Percentiles rank a stretch among this genome's conserved stretches.
These are phyloP conservation scores for Macroglossus sobrinus DNA, from an alignment of 2,113 vertebrate species.

Conservation along the genomic window DNA sequence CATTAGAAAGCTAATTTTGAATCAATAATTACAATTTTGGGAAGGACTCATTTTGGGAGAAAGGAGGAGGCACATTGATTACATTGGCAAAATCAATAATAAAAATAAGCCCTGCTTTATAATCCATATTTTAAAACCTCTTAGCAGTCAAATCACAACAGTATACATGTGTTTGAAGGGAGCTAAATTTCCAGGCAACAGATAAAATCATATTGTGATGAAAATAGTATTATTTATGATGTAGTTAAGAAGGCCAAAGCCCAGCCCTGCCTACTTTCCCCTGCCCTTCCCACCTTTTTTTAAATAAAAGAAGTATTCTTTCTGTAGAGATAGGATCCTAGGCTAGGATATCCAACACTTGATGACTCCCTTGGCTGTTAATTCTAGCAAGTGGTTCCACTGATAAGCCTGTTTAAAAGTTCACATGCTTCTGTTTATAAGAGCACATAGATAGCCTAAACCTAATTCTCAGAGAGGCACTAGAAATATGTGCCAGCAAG, in stretches of 20 bases:
- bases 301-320: constrained; percentile 17
- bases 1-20: constrained; percentile 23
- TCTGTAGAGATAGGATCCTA: neutral
- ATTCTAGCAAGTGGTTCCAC: neutral
- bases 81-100: constrained; percentile 9
- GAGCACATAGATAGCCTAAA: neutral
- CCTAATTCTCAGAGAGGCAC: neutral
- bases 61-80: neutral
- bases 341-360: neutral
- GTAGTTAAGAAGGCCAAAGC: neutral
- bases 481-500: neutral
- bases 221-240: neutral
- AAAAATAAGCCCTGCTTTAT: constrained; percentile 35
- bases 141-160: neutral
- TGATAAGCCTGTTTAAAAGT: constrained; percentile 37
- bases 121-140: neutral
- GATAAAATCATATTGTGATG: neutral
- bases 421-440: constrained; percentile 4
- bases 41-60: neutral
- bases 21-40: constrained; percentile 10
- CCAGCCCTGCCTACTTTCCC: neutral
- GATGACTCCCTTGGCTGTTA: constrained; percentile 39
- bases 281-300: neutral
- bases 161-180: neutral
- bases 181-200: neutral